Conservation (phyloP, 2,113 vertebrate genomes). For the Fulica atra region DNA sequence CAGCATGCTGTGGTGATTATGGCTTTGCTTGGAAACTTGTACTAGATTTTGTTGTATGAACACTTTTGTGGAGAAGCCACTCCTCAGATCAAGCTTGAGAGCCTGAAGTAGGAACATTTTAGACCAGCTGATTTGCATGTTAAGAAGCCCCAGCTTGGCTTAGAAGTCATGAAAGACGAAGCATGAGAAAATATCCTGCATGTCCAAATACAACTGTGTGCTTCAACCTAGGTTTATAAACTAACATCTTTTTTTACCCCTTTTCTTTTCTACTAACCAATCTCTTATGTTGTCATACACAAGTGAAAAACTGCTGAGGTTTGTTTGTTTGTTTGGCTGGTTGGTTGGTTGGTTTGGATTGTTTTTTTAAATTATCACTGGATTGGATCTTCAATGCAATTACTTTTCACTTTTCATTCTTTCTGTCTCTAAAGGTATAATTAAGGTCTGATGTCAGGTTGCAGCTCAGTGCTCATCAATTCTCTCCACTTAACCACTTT, state of each 20-base stretch:
- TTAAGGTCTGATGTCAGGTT: constrained; percentile 49
- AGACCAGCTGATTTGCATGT: neutral
- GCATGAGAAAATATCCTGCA: neutral
- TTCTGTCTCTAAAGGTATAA: constrained; percentile 54
- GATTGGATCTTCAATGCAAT: constrained; percentile 44
- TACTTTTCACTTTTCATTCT: constrained; percentile 45
- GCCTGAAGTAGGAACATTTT: neutral
- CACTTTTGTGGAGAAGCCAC: neutral
- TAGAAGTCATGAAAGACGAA: neutral
- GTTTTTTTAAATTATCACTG: constrained; percentile 21
- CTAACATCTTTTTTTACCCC: neutral
- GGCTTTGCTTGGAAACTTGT: neutral
- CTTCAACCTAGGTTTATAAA: neutral
- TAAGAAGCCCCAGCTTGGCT: neutral
- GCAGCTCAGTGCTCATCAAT: constrained; percentile 30
- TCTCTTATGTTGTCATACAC: neutral
- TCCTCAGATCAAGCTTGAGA: neutral
- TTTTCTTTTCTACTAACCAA: neutral
- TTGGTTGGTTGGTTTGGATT: too few species aligned
- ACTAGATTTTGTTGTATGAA: neutral
- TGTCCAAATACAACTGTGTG: neutral
- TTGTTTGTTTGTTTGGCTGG: too few species aligned
- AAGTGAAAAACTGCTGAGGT: neutral
- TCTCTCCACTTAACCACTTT: constrained; percentile 49
- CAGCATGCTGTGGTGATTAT: neutral